Percentiles rank a stretch among this genome's conserved stretches.
Evolutionary conservation across 2,797 vertebrate genomes (phyloP).

Genomic region (Labroides dimidiatus): DNA sequence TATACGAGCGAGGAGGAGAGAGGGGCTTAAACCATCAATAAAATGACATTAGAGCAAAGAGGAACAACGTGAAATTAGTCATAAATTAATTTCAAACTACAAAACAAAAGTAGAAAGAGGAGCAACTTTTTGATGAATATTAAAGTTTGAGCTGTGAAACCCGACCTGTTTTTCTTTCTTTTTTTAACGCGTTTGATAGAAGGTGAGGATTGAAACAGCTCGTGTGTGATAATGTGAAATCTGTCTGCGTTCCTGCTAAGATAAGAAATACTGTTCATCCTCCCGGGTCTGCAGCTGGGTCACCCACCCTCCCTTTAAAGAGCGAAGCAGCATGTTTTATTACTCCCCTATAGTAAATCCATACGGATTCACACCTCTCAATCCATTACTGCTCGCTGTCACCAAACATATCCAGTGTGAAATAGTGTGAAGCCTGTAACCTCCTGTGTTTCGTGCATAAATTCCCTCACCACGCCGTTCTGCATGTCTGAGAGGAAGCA

Average conservation of each 20-base stretch:
- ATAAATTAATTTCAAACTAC: background rate
- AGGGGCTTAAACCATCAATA: background rate
- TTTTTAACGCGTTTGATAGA: conserved; percentile 32
- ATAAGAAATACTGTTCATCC: conserved; percentile 31
- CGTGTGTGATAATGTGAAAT: conserved; percentile 51
- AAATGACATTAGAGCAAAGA: conserved; percentile 10
- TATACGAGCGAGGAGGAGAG: background rate
- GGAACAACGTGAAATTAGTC: background rate
- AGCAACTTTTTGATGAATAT: conserved; percentile 25
- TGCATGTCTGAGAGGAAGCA: conserved; percentile 39
- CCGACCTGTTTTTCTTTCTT: conserved; percentile 17
- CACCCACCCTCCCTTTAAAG: conserved; percentile 14
- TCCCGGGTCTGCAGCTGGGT: conserved; percentile 45
- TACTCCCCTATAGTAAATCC: conserved; percentile 60
- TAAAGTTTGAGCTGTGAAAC: conserved; percentile 6
- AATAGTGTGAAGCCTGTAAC: conserved; percentile 60
- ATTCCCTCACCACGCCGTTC: conserved; percentile 47
- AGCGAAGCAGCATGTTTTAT: conserved; percentile 53
- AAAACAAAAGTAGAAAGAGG: background rate
- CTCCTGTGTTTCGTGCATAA: conserved; percentile 49
- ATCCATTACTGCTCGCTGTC: conserved; percentile 62
- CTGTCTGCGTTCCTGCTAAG: conserved; percentile 18
- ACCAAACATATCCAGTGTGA: conserved; percentile 71
- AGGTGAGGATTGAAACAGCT: conserved; percentile 27
- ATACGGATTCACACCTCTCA: conserved; percentile 69